Conservation (phyloP, 2,888 invertebrate species). For the Parochlus steinenii region DNA sequence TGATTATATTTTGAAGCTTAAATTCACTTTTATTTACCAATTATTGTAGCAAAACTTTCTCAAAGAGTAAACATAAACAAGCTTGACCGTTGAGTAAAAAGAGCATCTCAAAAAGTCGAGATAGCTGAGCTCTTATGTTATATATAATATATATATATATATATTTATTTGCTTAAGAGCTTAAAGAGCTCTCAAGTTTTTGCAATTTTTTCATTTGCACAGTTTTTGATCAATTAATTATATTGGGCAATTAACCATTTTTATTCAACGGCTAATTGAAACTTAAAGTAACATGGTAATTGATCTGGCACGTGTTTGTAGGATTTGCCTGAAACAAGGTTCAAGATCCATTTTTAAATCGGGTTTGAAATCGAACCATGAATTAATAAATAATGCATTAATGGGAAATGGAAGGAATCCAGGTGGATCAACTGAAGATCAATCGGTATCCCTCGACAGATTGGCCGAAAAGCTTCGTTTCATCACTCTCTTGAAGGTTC, state of each 20-base stretch:
- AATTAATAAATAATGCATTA: too few species aligned
- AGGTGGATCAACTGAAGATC: too few species aligned
- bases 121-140: neutral
- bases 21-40: too few species aligned
- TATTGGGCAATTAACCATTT: too few species aligned
- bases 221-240: too few species aligned
- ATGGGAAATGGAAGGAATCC: too few species aligned
- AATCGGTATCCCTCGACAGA: too few species aligned
- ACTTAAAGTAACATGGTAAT: neutral
- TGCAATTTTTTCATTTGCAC: too few species aligned
- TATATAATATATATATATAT: neutral
- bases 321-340: conserved; percentile 7
- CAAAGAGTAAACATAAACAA: too few species aligned
- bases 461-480: conserved; percentile 9
- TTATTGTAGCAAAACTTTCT: too few species aligned
- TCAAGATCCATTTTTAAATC: conserved; percentile 4
- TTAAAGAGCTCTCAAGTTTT: neutral
- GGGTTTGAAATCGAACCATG: neutral
- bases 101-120: neutral
- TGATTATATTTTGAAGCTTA: too few species aligned
- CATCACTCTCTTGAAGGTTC: conserved; percentile 10
- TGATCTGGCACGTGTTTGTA: conserved; percentile 5
- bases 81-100: neutral
- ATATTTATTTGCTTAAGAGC: neutral
- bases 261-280: too few species aligned